phyloP scores from a whole-genome alignment of 2,797 vertebrate species.

The Eulemur rubriventer region DNA sequence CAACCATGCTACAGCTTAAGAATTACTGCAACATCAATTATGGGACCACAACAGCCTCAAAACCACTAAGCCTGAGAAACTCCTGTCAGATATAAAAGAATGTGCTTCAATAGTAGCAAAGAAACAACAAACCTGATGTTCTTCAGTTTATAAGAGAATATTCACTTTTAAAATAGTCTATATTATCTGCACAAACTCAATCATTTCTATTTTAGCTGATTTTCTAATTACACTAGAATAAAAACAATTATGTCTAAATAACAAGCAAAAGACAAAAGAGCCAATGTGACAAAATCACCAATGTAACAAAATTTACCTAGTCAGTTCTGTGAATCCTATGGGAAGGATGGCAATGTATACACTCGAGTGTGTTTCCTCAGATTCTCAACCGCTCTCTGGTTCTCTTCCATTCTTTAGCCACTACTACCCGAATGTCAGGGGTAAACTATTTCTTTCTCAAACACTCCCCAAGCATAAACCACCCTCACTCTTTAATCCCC shows the following conservation, averaged over 20 bases:
- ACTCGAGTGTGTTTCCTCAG: background rate
- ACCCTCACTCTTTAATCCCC: too few relatives aligned
- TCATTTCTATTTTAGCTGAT: background rate
- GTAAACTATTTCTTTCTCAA: background rate
- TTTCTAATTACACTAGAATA: background rate
- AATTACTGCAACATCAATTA: background rate
- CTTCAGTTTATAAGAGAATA: background rate
- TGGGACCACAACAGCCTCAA: background rate
- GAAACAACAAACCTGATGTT: background rate
- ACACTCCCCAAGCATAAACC: background rate
- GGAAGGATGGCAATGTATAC: fast-evolving
- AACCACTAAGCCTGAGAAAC: background rate
- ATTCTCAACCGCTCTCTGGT: background rate
- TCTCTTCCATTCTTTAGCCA: background rate
- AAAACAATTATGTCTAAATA: background rate
- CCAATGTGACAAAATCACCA: too few relatives aligned
- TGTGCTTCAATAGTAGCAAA: background rate
- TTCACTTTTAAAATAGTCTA: background rate
- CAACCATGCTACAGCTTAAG: background rate
- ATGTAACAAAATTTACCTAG: background rate
- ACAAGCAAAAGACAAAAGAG: background rate
- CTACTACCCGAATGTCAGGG: background rate
- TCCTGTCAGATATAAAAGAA: background rate
- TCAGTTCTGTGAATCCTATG: too few relatives aligned
- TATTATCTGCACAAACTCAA: background rate